phyloP scores from a whole-genome alignment of 2,888 invertebrate species.

The Romanomermis culicivorax region DNA sequence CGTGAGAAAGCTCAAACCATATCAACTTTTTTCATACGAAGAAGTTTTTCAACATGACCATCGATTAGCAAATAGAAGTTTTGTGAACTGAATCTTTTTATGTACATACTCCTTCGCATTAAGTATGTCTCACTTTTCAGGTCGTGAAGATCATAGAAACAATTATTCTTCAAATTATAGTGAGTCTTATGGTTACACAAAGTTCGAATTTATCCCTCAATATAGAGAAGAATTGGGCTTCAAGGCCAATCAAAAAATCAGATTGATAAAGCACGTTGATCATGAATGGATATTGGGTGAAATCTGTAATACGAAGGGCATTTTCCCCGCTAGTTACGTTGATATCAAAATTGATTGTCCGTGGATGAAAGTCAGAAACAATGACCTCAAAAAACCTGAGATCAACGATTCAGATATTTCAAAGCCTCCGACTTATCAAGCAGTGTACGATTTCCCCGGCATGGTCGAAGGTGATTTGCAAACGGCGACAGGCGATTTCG shows the following conservation, averaged over 20 bases:
- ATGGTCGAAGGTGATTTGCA: slow-evolving; percentile 3
- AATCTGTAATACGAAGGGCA: slow-evolving; percentile 35
- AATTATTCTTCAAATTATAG: too few relatives aligned
- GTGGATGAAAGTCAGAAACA: background rate
- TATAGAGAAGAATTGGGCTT: slow-evolving; percentile 38
- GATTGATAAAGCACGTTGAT: slow-evolving; percentile 36
- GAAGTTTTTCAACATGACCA: too few relatives aligned
- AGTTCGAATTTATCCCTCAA: slow-evolving; percentile 34
- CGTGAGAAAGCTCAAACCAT: too few relatives aligned
- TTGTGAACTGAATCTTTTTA: too few relatives aligned
- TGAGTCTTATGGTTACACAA: slow-evolving; percentile 35
- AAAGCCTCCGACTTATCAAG: background rate
- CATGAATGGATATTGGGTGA: slow-evolving; percentile 39
- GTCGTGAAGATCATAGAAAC: too few relatives aligned
- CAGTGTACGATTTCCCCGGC: slow-evolving; percentile 4
- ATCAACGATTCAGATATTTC: background rate
- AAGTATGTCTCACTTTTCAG: too few relatives aligned
- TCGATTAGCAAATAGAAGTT: too few relatives aligned
- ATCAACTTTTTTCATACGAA: too few relatives aligned
- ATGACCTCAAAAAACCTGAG: background rate
- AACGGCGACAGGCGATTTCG: background rate
- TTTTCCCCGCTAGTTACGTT: slow-evolving; percentile 39
- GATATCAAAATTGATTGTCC: slow-evolving; percentile 37
- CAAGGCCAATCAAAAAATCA: slow-evolving; percentile 36
- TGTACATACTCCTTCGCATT: too few relatives aligned